Evolutionary conservation across 2,113 vertebrate genomes (phyloP).

Genomic region (Ciconia maguari): DNA sequence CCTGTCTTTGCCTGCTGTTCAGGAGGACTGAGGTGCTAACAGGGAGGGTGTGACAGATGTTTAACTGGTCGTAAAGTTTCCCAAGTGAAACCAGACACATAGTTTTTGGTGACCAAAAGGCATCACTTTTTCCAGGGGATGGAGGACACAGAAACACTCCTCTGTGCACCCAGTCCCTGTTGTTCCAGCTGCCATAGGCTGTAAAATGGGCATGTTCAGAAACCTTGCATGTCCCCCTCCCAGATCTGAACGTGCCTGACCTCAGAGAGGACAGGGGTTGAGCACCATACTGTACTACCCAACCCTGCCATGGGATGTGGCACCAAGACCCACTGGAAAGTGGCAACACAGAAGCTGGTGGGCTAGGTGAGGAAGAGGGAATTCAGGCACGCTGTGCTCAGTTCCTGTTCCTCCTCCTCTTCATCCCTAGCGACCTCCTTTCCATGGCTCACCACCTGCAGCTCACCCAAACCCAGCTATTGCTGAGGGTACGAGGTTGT

Average conservation of each 20-base stretch:
- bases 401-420: not conserved
- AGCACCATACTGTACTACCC: not conserved
- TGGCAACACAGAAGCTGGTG: not conserved
- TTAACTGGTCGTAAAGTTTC: not conserved
- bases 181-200: not conserved
- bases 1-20: not conserved
- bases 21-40: not conserved
- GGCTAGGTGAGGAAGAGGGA: not conserved
- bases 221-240: not conserved
- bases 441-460: not conserved
- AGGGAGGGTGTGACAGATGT: not conserved
- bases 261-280: not conserved
- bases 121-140: not conserved
- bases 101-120: not conserved
- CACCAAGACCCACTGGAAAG: not conserved
- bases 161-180: not conserved
- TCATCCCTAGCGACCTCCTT: not conserved
- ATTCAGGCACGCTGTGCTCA: not conserved
- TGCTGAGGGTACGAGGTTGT: no score
- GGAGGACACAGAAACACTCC: not conserved
- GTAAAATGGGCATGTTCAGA: not conserved
- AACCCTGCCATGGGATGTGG: not conserved
- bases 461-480: not conserved
- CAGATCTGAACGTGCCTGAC: not conserved
- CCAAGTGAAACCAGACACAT: not conserved